These are phyloP conservation scores for Aproaerema taeniolella DNA, from an alignment of 2,888 invertebrate species.

Conservation along the genomic window DNA sequence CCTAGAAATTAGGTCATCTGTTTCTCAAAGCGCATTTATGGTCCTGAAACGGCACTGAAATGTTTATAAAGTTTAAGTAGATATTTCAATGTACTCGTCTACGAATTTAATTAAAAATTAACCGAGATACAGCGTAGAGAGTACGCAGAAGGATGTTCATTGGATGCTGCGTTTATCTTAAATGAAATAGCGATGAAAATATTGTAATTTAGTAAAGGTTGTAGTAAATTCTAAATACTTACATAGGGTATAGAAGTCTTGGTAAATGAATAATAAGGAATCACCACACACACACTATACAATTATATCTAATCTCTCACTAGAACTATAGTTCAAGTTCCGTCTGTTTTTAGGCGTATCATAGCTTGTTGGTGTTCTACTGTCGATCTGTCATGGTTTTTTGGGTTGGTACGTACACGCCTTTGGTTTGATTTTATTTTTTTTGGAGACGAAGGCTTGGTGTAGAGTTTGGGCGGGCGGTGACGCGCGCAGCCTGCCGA, in stretches of 20 bases:
- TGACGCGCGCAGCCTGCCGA: slow-evolving; percentile 35
- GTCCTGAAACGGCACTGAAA: too few species aligned
- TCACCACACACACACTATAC: slow-evolving; percentile 24
- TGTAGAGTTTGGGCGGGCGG: slow-evolving; percentile 26
- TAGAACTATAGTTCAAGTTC: slow-evolving; percentile 19
- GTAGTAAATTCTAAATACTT: too few species aligned
- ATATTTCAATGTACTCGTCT: too few species aligned
- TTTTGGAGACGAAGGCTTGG: slow-evolving; percentile 31
- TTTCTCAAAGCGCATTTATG: neutral
- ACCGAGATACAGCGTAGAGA: too few species aligned
- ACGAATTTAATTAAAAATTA: too few species aligned
- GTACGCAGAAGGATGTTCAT: too few species aligned
- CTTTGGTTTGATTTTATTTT: slow-evolving; percentile 28
- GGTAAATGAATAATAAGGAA: slow-evolving; percentile 31
- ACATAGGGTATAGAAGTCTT: slow-evolving; percentile 37
- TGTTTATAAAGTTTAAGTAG: too few species aligned
- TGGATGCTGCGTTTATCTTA: too few species aligned
- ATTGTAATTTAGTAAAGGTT: too few species aligned
- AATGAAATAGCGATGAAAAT: too few species aligned
- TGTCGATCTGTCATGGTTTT: slow-evolving; percentile 24
- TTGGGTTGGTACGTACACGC: slow-evolving; percentile 29
- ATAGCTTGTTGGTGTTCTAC: slow-evolving; percentile 12
- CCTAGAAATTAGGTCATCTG: neutral
- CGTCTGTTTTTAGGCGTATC: slow-evolving; percentile 14
- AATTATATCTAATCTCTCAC: slow-evolving; percentile 25